Evolutionary conservation across 2,888 invertebrate species (phyloP), one percentile per base, ranked within the genome.

Genomic region (Timandra comae): DNA sequence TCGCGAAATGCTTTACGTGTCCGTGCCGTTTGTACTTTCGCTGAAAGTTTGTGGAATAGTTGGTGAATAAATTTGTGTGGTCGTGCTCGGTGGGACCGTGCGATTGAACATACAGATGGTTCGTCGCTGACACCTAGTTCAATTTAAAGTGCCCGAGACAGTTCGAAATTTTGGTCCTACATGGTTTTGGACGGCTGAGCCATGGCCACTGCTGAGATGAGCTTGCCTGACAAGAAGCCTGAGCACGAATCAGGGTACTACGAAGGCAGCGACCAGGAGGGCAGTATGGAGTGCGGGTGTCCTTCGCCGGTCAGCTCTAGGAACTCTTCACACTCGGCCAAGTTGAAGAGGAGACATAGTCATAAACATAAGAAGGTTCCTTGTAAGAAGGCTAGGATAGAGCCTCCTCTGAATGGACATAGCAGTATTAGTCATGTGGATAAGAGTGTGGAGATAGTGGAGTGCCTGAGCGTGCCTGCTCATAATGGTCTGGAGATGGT

Each of bases 241-340:
- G 91, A 91, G 54, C 91, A 93, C 87, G 94, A 94, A 85, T 93
- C 93, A 72, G 93, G 93, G 46, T 94, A 92, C 71, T 94, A 92
- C 87, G 93, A 93, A 78, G 93, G 92, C 52, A 91, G 90, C 67
- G 88, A 88, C 61, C 88, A 88, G 59, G 89, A 90, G 63, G 88
- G 88, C 48, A 86, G 82, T 48, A 86, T 85, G 78, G 89, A 88
- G 81, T 80, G 79, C 46, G 78, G 72, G 32, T 84, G 84, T 54
- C 77, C 81, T 11, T 81, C 82, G 7, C 80, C 82, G 7, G 67
- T 77, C 22, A 82, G 81, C 54, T 82, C 84, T 1, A 57, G 86
- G 39, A 79, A 81, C 52, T 84, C 84, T n/a, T 82, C 81, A 9
- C 76, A 78, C 45, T 80, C 84, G 2, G 54, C 69, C 7, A 79